Conservation (phyloP, 2,888 invertebrate genomes). For the Horisme vitalbata region DNA sequence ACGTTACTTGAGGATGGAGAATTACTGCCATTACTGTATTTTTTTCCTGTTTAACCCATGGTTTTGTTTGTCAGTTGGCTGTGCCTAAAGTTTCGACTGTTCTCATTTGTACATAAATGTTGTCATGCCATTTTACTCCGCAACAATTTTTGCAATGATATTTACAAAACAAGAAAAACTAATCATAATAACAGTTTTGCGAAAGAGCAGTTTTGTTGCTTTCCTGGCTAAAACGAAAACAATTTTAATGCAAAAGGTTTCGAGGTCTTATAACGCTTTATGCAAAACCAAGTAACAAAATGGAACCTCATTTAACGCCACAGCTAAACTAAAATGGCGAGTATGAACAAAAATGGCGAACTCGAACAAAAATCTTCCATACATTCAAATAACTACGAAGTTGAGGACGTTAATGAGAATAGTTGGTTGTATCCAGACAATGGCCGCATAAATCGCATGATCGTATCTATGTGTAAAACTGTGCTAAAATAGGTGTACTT, state of each 20-base stretch:
- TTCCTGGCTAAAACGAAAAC: background rate
- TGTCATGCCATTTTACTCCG: too few relatives aligned
- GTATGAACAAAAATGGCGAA: slow-evolving; percentile 29
- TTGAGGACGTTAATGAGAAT: slow-evolving; percentile 66
- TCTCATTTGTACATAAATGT: too few relatives aligned
- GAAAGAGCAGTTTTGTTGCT: background rate
- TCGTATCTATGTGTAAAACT: slow-evolving; percentile 63
- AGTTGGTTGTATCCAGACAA: slow-evolving; percentile 58
- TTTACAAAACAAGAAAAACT: background rate
- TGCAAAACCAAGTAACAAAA: background rate
- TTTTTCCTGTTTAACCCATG: too few relatives aligned
- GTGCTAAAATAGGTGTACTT: slow-evolving; percentile 56
- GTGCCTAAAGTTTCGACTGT: too few relatives aligned
- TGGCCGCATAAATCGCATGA: slow-evolving; percentile 71
- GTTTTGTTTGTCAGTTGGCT: too few relatives aligned
- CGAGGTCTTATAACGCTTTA: background rate
- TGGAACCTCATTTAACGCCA: slow-evolving; percentile 2
- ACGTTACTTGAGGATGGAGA: too few relatives aligned
- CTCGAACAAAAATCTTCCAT: slow-evolving; percentile 46
- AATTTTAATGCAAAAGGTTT: background rate
- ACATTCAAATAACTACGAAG: slow-evolving; percentile 45
- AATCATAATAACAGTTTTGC: background rate
- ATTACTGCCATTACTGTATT: too few relatives aligned
- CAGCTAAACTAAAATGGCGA: slow-evolving; percentile 1
- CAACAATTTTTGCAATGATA: too few relatives aligned